Base-by-base conservation (phyloP, 2,113 vertebrate species). In the Phylloscopus whistleri region DNA sequence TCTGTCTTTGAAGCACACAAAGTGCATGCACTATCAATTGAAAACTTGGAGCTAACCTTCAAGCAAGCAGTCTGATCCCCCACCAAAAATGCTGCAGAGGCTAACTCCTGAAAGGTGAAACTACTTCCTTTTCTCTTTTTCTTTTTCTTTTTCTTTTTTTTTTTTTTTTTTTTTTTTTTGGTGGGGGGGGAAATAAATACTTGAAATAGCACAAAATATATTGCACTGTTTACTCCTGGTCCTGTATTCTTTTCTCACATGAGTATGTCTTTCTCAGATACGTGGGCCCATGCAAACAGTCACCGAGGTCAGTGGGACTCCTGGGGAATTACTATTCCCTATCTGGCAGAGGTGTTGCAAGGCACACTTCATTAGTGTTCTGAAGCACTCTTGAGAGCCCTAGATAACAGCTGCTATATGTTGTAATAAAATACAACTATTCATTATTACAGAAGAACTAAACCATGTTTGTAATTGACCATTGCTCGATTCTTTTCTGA, bases 321-420 rank as follows among this genome's bases (percentile, higher is more conserved):
- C 35, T 30, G n/a, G 31, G 60, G 76, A 72, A 90, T 95, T 88
- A 88, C 60, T 88, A 79, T 78, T 92, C 73, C 56, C 76, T 72
- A 8, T 72, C 56, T 84, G 53, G 74, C 43, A 91, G 87, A 84
- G 76, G 76, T 90, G 88, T 84, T 92, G 73, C 1, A 2, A 89
- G 62, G 72, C 19, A 4, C 43, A 48, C 60, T 93, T 95, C 80
- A 64, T 96, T 92, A 90, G 80, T 80, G 73, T 68, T 90, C 80
- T 44, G 68, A 89, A 90, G 72, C 63, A 72, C 44, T 64, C 80
- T 4, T 3, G 3, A 93, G 56, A 96, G 86, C 37, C 83, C 79
- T 41, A 72, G 86, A 78, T 93, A 95, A 90, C 83, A 96, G 85
- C 88, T 86, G 94, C 79, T 95, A 48, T 75, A 80, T 41, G 62